Conservation (phyloP, 2,888 invertebrate genomes). For the Heliconius aoede region DNA sequence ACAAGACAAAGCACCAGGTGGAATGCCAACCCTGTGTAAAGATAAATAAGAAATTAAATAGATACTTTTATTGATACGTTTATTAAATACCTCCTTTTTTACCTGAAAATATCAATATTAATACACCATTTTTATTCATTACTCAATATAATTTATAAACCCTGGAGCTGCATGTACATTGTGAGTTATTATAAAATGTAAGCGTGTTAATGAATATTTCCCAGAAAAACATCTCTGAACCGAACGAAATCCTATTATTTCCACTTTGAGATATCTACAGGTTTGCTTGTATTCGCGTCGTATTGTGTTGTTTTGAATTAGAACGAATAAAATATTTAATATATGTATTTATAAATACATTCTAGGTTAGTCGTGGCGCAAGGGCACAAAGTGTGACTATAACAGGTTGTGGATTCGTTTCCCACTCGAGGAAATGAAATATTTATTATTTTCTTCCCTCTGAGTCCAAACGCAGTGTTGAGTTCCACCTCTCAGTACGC, state of each 20-base stretch:
- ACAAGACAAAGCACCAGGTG: no score
- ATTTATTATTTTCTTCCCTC: neutral
- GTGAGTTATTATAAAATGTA: constrained; percentile 13
- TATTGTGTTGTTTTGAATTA: neutral
- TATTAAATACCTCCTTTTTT: no score
- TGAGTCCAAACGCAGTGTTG: neutral
- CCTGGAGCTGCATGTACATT: neutral
- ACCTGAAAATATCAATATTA: no score
- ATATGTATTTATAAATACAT: neutral
- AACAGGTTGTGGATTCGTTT: neutral
- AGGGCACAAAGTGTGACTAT: no score
- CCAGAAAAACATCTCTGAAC: constrained; percentile 8
- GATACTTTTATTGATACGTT: no score
- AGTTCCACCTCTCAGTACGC: neutral
- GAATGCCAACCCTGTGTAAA: no score
- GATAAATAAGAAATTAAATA: no score
- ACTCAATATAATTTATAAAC: neutral
- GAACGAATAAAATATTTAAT: constrained; percentile 4
- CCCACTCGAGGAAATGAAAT: neutral
- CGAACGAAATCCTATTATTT: constrained; percentile 10
- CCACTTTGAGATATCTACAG: neutral
- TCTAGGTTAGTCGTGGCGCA: neutral
- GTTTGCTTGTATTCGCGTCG: neutral
- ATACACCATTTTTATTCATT: neutral
- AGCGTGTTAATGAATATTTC: constrained; percentile 15